These are phyloP conservation scores for Ciona savignyi DNA, from an alignment of 23 tunicate species.

Conservation along the genomic window DNA sequence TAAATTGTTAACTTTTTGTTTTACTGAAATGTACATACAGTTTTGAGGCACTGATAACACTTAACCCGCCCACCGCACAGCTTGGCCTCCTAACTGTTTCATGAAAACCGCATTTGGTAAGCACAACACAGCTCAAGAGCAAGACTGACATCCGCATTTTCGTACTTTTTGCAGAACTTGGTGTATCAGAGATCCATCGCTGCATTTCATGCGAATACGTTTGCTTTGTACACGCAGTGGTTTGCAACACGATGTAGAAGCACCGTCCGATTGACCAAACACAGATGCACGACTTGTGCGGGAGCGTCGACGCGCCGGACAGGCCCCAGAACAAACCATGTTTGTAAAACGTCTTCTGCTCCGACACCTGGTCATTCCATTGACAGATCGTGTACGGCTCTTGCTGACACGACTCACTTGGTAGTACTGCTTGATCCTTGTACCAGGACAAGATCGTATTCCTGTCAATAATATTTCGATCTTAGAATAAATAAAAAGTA, in stretches of 20 bases:
- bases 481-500: no score
- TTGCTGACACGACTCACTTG: not conserved
- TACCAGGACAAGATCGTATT: conserved; percentile 29
- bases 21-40: no score
- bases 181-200: conserved; percentile 36
- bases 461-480: no score
- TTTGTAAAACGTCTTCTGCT: not conserved
- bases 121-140: no score
- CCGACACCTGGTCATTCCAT: not conserved
- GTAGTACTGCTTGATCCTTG: not conserved
- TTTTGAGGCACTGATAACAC: no score
- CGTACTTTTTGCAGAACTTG: conserved; percentile 40
- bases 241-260: conserved; percentile 48
- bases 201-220: conserved; percentile 37
- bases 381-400: not conserved
- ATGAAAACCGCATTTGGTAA: no score
- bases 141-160: conserved; percentile 71
- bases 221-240: conserved; percentile 25
- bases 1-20: no score
- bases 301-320: not conserved
- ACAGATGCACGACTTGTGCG: not conserved
- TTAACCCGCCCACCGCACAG: no score
- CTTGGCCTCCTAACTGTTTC: no score
- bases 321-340: not conserved
- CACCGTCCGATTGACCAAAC: conserved; percentile 11